Evolutionary conservation across 2,113 vertebrate species (phyloP), one percentile per base, ranked within the genome.

Genomic region (Tyrannus savana): DNA sequence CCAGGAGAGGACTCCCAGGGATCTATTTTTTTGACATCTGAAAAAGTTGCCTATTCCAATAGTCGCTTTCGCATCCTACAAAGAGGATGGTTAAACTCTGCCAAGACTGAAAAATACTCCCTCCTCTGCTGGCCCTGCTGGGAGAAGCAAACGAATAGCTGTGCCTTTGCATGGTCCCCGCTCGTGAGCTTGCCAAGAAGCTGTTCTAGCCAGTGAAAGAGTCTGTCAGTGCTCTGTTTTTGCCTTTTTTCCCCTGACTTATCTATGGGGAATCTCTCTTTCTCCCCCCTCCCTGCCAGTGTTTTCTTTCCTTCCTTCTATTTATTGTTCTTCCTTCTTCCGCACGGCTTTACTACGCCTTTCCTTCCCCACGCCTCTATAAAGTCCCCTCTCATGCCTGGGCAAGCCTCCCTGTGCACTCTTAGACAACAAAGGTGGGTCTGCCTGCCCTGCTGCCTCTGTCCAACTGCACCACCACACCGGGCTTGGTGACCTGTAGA

Each of bases 251-350:
- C 76, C 37, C 28, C 60, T 42, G 68, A 85, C 59, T 94, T 92
- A 85, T 82, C 81, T 92, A 12, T 81, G 44, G 56, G 63, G 62
- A 93, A 73, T 85, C 63, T 82, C 64, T 13, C 42, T 80, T 19
- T 15, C 11, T 6, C 7, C 10, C 11, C 3, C 2, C 9, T 10
- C 55, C 41, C n/a, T 0, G 0, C 37, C 59, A 22, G 21, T 72
- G 39, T 62, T 90, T 85, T 62, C 62, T 91, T 95, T 85, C 84
- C 78, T 92, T 67, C 77, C 91, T 87, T 83, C 87, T 80, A 12
- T 93, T 91, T 93, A 88, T 67, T 59, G 35, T 77, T 85, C 59
- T 95, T 95, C 77, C 80, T 82, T 41, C 58, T 93, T 79, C 60
- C 1, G 0, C 3, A 7, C 0, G 1, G 42, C 39, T 86, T 69